phyloP scores from a whole-genome alignment of 2,797 vertebrate genomes.

The Girardinus metallicus region DNA sequence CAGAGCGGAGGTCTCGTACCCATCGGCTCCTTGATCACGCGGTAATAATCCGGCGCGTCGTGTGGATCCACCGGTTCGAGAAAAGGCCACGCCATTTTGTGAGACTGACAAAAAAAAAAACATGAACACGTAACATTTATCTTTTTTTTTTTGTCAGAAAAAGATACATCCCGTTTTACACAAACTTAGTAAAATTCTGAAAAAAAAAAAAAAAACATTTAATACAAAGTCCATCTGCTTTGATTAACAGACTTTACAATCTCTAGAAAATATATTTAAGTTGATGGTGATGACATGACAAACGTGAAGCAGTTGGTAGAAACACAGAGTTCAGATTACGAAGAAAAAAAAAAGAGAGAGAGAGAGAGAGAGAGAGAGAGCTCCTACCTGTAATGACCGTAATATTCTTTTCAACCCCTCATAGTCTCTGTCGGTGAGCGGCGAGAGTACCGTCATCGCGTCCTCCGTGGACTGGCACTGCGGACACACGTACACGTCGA shows the following conservation, averaged over 20 bases:
- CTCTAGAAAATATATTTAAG: background rate
- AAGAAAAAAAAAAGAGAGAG: background rate
- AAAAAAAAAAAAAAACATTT: too few relatives aligned
- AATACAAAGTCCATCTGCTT: too few relatives aligned
- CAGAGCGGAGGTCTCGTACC: slow-evolving; percentile 80
- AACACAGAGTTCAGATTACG: background rate
- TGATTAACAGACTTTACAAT: too few relatives aligned
- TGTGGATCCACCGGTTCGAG: slow-evolving; percentile 96
- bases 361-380: background rate
- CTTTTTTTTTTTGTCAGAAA: background rate
- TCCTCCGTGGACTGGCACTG: slow-evolving; percentile 98
- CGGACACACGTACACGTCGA: slow-evolving; percentile 96
- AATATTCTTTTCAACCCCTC: slow-evolving; percentile 94
- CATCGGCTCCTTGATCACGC: slow-evolving; percentile 98
- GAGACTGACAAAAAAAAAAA: slow-evolving; percentile 81
- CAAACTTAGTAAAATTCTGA: background rate
- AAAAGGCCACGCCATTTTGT: slow-evolving; percentile 99
- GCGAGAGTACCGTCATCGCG: slow-evolving; percentile 97
- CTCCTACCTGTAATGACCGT: slow-evolving; percentile 91
- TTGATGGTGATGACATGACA: background rate
- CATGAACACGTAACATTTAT: background rate
- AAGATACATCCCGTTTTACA: too few relatives aligned
- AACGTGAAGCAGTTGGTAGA: background rate
- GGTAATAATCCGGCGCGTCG: slow-evolving; percentile 97
- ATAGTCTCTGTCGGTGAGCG: slow-evolving; percentile 95